These are phyloP conservation scores for Scaeva pyrastri DNA, from an alignment of 2,888 invertebrate species.

Conservation along the genomic window DNA sequence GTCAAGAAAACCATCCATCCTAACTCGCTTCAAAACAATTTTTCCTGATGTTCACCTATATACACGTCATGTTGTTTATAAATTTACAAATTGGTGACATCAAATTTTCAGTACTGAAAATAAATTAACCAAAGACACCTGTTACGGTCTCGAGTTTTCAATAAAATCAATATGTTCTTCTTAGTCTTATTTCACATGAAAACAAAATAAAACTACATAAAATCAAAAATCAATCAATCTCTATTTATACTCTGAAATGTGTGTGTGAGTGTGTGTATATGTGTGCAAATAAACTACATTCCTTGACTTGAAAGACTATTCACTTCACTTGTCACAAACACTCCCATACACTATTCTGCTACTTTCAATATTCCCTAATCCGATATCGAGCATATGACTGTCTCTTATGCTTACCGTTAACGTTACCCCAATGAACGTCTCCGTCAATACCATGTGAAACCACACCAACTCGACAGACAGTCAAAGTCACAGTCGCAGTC, in stretches of 20 bases:
- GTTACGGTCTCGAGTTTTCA: constrained; percentile 8
- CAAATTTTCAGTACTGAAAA: background rate
- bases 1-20: no score
- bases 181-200: background rate
- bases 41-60: no score
- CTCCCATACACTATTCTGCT: background rate
- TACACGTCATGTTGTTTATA: background rate
- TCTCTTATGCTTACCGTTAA: constrained; percentile 32
- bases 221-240: constrained; percentile 3
- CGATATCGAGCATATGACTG: constrained; percentile 48
- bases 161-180: background rate
- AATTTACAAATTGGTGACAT: background rate
- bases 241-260: background rate
- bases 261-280: no score
- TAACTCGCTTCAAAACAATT: no score
- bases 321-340: constrained; percentile 29
- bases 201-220: background rate
- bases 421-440: background rate
- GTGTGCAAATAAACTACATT: background rate
- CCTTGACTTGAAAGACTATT: constrained; percentile 12
- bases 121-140: background rate
- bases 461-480: constrained; percentile 15
- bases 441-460: constrained; percentile 5
- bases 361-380: constrained; percentile 54
- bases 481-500: constrained; percentile 1